phyloP scores from a whole-genome alignment of 1,140 invertebrate genomes.

The Myzus persicae region DNA sequence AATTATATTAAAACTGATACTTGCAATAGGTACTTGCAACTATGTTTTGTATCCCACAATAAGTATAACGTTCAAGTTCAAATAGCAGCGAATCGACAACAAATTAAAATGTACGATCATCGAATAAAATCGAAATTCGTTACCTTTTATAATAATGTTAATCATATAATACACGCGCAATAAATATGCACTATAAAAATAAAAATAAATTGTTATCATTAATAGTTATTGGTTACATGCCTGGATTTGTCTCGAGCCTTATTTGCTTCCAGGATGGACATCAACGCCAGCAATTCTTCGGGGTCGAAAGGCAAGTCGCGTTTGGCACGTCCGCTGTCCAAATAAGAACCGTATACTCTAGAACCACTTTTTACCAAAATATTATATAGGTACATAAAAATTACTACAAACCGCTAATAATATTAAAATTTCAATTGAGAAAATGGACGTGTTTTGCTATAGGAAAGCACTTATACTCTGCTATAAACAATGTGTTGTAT shows the following conservation, averaged over 20 bases:
- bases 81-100: not conserved
- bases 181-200: not conserved
- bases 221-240: not conserved
- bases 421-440: not conserved
- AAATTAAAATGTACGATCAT: not conserved
- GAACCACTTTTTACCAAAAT: conserved; percentile 19
- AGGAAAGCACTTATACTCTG: not conserved
- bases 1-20: not conserved
- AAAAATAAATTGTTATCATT: not conserved
- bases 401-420: not conserved
- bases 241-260: conserved; percentile 55
- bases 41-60: not conserved
- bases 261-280: conserved; percentile 65
- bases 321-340: conserved; percentile 61
- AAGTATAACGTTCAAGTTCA: not conserved
- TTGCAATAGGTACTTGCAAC: not conserved
- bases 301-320: conserved; percentile 65
- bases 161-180: not conserved
- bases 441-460: not conserved
- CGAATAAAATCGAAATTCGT: not conserved
- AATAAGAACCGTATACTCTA: conserved; percentile 10
- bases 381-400: not conserved
- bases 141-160: not conserved
- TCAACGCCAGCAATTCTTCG: conserved; percentile 64
- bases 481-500: not conserved